Evolutionary conservation across 2,888 invertebrate genomes (phyloP).

Genomic region (Parnassius glacialis): DNA sequence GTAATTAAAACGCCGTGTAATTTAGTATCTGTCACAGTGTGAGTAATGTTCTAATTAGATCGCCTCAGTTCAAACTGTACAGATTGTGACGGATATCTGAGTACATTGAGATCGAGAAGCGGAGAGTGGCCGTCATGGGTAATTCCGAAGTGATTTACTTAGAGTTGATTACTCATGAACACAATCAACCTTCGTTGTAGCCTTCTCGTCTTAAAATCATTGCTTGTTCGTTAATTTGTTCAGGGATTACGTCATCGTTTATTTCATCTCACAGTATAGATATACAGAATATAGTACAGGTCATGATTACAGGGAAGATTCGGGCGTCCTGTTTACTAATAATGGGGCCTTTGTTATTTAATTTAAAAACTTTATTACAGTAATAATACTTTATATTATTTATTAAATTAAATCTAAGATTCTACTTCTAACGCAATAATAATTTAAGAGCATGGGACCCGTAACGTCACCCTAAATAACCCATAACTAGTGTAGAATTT

Average conservation of each 20-base stretch:
- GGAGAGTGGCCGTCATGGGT: not conserved
- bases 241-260: not conserved
- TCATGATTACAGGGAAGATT: too few species aligned
- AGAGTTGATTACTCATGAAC: slow-evolving; percentile 5
- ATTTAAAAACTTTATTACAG: too few species aligned
- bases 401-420: too few species aligned
- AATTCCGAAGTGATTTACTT: slow-evolving; percentile 1
- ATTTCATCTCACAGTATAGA: not conserved
- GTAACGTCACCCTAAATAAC: slow-evolving; percentile 21
- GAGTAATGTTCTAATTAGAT: slow-evolving; percentile 1
- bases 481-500: slow-evolving; percentile 15
- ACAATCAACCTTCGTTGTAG: slow-evolving; percentile 9
- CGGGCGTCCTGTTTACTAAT: too few species aligned
- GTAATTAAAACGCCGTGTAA: not conserved
- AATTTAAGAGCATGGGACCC: slow-evolving; percentile 23
- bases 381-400: too few species aligned
- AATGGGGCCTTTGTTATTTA: too few species aligned
- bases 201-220: slow-evolving; percentile 5
- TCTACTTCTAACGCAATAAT: slow-evolving; percentile 16
- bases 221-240: not conserved
- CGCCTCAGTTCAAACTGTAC: not conserved
- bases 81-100: not conserved
- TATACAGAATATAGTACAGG: too few species aligned
- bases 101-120: not conserved
- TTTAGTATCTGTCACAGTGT: slow-evolving; percentile 1